Evolutionary conservation across 1,140 invertebrate species (phyloP).

Genomic region (Colletes gigas): DNA sequence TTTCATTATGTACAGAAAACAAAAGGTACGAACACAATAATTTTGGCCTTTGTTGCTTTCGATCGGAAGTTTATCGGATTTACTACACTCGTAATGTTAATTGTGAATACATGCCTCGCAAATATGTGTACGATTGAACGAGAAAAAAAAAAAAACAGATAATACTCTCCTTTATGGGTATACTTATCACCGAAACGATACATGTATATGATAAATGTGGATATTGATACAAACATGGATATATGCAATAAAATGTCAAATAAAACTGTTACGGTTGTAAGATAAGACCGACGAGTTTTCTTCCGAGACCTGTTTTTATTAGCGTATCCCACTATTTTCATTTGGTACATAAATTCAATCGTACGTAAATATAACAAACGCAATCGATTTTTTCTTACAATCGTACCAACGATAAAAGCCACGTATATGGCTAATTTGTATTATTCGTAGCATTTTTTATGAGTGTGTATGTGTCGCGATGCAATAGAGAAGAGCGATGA

Average conservation of each 20-base stretch:
- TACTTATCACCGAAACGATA: slow-evolving; percentile 36
- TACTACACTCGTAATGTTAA: slow-evolving; percentile 27
- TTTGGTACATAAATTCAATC: not conserved
- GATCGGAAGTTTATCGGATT: not conserved
- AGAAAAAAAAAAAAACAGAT: slow-evolving; percentile 13
- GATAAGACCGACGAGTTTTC: slow-evolving; percentile 13
- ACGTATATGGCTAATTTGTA: slow-evolving; percentile 50
- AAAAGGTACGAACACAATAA: not conserved
- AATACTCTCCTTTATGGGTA: slow-evolving; percentile 39
- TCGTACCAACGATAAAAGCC: slow-evolving; percentile 33
- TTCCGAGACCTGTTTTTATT: not conserved
- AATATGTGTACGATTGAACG: slow-evolving; percentile 36
- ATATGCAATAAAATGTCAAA: slow-evolving; percentile 39
- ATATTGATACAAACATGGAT: slow-evolving; percentile 34
- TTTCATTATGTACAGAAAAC: slow-evolving; percentile 1
- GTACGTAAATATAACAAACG: not conserved
- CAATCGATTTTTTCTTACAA: slow-evolving; percentile 57
- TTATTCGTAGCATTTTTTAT: slow-evolving; percentile 54
- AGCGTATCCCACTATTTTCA: not conserved
- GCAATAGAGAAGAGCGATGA: slow-evolving; percentile 16
- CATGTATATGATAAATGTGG: slow-evolving; percentile 40
- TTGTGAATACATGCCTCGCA: slow-evolving; percentile 36
- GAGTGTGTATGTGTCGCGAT: slow-evolving; percentile 25
- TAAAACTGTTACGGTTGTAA: slow-evolving; percentile 52
- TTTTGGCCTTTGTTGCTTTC: slow-evolving; percentile 29